These are phyloP conservation scores for Poeciliopsis gracilis DNA, from an alignment of 2,797 vertebrate species.

Conservation along the genomic window DNA sequence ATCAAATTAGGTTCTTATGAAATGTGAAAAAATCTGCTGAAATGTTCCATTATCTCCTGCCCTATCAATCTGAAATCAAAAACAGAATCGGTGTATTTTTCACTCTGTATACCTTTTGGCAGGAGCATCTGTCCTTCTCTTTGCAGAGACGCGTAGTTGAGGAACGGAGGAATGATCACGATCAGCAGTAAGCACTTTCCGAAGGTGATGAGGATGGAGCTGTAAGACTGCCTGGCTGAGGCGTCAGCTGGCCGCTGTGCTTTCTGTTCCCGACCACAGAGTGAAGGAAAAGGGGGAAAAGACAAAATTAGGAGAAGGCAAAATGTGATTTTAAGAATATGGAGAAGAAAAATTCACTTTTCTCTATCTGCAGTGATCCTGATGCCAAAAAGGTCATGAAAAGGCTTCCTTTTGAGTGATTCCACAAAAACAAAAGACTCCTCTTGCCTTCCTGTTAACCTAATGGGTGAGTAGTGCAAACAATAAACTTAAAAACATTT, in stretches of 20 bases:
- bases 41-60: not conserved
- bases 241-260: constrained; percentile 14
- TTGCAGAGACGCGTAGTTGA: constrained; percentile 87
- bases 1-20: too few species aligned
- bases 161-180: constrained; percentile 82
- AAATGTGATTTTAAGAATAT: too few species aligned
- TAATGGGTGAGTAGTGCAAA: too few species aligned
- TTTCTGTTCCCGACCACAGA: constrained; percentile 39
- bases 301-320: not conserved
- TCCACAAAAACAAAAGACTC: too few species aligned
- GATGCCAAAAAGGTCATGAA: too few species aligned
- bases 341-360: too few species aligned
- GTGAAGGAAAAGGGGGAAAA: not conserved
- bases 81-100: constrained; percentile 16
- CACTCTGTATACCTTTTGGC: constrained; percentile 72
- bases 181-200: constrained; percentile 81
- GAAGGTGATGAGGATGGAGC: constrained; percentile 69
- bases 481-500: too few species aligned
- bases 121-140: constrained; percentile 80
- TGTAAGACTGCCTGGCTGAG: constrained; percentile 49
- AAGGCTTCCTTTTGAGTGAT: too few species aligned
- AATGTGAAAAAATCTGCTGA: too few species aligned
- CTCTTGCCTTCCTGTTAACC: too few species aligned
- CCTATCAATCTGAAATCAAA: not conserved
- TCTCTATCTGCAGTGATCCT: too few species aligned